Percentiles rank a stretch among this genome's conserved stretches.
phyloP scores from a whole-genome alignment of 2,797 vertebrate genomes.

The Pipistrellus nathusii region DNA sequence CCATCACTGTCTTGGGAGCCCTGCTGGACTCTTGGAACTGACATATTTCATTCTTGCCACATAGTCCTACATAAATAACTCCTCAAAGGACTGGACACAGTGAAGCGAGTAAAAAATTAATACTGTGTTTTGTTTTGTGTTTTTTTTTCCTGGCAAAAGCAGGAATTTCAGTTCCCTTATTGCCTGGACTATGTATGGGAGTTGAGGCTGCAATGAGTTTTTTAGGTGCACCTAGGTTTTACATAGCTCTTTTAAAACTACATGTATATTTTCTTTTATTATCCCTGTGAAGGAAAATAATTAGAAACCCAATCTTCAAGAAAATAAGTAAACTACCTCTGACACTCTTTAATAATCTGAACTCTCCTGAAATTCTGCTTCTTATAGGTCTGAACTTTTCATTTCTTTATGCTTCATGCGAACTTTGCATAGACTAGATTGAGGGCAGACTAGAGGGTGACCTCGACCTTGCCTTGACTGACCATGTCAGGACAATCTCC shows the following conservation, averaged over 20 bases:
- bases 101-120: slow-evolving; percentile 27
- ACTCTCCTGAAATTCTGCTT: not conserved
- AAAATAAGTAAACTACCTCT: slow-evolving; percentile 54
- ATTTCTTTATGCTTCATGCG: slow-evolving; percentile 12
- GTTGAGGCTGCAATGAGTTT: not conserved
- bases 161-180: not conserved
- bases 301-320: slow-evolving; percentile 66
- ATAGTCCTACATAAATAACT: not conserved
- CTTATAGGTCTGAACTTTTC: not conserved
- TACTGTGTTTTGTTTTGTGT: not conserved
- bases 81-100: not conserved
- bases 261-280: slow-evolving; percentile 66
- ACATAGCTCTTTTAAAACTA: not conserved
- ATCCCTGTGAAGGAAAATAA: slow-evolving; percentile 45
- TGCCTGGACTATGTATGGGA: not conserved
- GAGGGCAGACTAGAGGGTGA: not conserved
- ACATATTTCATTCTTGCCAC: not conserved
- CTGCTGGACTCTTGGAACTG: not conserved
- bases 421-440: not conserved
- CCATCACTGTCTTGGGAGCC: not conserved
- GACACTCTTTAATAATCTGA: not conserved
- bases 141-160: not conserved
- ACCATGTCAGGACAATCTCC: not conserved
- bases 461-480: not conserved
- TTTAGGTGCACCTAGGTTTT: slow-evolving; percentile 5